A percentile compares a stretch with the other conserved stretches of the same genome.
These are phyloP conservation scores for Hirtodrosophila cameraria DNA, from an alignment of 2,888 invertebrate genomes.

Conservation along the genomic window DNA sequence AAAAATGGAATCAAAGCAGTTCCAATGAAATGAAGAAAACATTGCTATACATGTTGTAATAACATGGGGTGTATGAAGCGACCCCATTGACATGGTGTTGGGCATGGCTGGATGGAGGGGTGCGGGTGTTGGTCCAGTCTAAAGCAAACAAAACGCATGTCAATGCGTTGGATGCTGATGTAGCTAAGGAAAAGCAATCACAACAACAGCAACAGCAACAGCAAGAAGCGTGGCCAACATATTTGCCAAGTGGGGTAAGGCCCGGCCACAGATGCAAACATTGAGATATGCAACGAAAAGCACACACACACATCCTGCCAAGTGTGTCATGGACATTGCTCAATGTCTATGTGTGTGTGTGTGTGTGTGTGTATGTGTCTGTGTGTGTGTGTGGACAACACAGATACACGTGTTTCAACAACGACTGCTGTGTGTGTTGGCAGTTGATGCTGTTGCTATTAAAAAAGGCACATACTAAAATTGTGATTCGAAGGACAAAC, in stretches of 20 bases:
- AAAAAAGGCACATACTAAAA: conserved; percentile 73
- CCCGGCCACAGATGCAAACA: conserved; percentile 69
- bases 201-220: conserved; percentile 13
- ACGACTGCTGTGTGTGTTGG: conserved; percentile 13
- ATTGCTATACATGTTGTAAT: conserved; percentile 31
- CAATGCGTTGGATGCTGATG: conserved; percentile 58
- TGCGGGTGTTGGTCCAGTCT: conserved; percentile 24
- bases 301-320: conserved; percentile 50
- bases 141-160: conserved; percentile 66
- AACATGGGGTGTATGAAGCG: conserved; percentile 42
- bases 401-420: conserved; percentile 65
- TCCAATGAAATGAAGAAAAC: conserved; percentile 18
- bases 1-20: conserved; percentile 43
- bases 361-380: conserved; percentile 21
- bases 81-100: conserved; percentile 53
- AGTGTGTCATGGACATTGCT: conserved; percentile 75
- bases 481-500: conserved; percentile 74
- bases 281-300: conserved; percentile 71
- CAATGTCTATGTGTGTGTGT: conserved; percentile 33
- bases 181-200: conserved; percentile 12
- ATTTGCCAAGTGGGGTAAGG: conserved; percentile 52
- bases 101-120: not conserved
- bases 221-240: conserved; percentile 36
- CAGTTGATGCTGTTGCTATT: conserved; percentile 35
- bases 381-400: conserved; percentile 46